Evolutionary conservation across 1,140 invertebrate species (phyloP).

Genomic region (Drosophila nigromelanica): DNA sequence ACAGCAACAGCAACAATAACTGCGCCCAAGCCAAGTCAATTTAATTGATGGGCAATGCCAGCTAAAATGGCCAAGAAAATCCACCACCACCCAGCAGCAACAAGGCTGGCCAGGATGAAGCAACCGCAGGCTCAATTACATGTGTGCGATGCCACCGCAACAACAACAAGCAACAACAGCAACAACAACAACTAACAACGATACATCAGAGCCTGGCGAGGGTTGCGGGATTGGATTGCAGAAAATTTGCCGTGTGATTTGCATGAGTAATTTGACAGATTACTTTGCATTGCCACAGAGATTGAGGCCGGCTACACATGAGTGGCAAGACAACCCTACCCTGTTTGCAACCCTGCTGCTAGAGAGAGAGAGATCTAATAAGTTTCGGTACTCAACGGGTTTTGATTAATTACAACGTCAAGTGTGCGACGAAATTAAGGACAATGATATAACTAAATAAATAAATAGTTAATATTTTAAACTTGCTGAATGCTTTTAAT

Average conservation of each 20-base stretch:
- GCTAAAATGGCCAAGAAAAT: constrained; percentile 35
- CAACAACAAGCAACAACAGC: constrained; percentile 14
- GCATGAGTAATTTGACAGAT: constrained; percentile 82
- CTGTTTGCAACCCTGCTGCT: background rate
- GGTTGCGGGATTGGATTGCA: constrained; percentile 10
- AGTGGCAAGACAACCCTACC: background rate
- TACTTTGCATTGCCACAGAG: constrained; percentile 50
- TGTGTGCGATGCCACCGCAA: constrained; percentile 33
- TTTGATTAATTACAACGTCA: constrained; percentile 19
- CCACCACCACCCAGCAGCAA: constrained; percentile 38
- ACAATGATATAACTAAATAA: too few species aligned
- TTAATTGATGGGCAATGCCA: constrained; percentile 67
- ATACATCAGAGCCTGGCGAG: constrained; percentile 5
- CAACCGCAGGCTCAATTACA: constrained; percentile 69
- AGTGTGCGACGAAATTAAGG: too few species aligned
- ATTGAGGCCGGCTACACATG: constrained; percentile 8
- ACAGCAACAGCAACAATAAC: background rate
- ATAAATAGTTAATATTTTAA: too few species aligned
- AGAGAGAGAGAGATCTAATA: constrained; percentile 2
- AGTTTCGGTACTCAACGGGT: background rate
- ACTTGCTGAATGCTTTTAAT: too few species aligned
- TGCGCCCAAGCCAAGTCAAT: constrained; percentile 63
- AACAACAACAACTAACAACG: constrained; percentile 8
- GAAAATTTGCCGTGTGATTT: constrained; percentile 59
- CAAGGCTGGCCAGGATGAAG: constrained; percentile 20